Percentiles rank a stretch among this genome's conserved stretches.
Evolutionary conservation across 2,888 invertebrate species (phyloP).

Genomic region (Mongoloraphidia duomilia): DNA sequence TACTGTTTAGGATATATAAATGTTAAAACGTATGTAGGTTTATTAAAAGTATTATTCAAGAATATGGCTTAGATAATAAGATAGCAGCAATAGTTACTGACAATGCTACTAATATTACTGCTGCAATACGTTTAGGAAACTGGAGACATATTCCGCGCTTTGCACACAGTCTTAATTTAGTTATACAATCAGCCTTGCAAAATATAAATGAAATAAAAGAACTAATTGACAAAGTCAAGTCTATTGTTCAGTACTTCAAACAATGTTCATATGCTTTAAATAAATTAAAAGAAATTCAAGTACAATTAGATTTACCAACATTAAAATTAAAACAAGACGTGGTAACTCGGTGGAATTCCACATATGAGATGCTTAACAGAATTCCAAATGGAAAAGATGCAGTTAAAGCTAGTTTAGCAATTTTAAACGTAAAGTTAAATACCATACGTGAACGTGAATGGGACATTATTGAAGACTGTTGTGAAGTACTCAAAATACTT

Average conservation of each 20-base stretch:
- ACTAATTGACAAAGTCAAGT: conserved; percentile 17
- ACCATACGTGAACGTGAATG: neutral
- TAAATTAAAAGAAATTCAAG: conserved; percentile 2
- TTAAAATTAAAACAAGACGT: conserved; percentile 6
- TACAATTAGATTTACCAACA: neutral
- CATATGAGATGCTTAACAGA: neutral
- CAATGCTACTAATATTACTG: neutral
- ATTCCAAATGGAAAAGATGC: neutral
- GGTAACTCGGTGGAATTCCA: conserved; percentile 3
- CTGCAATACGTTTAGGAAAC: neutral
- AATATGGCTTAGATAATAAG: conserved; percentile 14
- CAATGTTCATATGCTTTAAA: neutral
- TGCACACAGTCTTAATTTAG: neutral
- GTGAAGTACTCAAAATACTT: neutral
- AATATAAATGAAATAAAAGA: conserved; percentile 11
- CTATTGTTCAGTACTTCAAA: conserved; percentile 5
- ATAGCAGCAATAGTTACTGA: neutral
- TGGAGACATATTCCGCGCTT: conserved; percentile 6
- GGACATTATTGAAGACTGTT: neutral
- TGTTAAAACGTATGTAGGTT: no score
- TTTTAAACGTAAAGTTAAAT: neutral
- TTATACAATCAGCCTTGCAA: conserved; percentile 13
- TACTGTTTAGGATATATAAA: no score
- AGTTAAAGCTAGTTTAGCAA: neutral
- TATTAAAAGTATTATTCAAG: no score